These are phyloP conservation scores for Drosophila oshimai DNA, from an alignment of 1,140 invertebrate species.

Conservation along the genomic window DNA sequence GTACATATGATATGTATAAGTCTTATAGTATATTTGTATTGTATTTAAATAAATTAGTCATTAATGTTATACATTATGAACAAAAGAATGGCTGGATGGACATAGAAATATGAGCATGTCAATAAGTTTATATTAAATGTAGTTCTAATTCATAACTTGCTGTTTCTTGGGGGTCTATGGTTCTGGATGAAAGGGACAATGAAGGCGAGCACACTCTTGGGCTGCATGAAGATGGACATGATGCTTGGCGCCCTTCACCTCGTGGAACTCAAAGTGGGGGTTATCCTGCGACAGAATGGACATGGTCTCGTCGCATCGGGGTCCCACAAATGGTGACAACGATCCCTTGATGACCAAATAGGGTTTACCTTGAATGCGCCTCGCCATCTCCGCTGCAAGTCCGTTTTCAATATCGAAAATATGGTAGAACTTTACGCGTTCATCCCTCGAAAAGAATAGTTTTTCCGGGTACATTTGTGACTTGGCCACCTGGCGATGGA, in stretches of 20 bases:
- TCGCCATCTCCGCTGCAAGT: conserved; percentile 27
- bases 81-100: no score
- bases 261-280: conserved; percentile 85
- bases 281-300: conserved; percentile 83
- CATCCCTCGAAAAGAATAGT: conserved; percentile 85
- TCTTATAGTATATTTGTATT: no score
- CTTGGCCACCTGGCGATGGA: conserved; percentile 84
- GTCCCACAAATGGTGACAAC: conserved; percentile 12
- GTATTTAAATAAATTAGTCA: no score
- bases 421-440: conserved; percentile 82
- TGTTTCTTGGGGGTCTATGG: conserved; percentile 23
- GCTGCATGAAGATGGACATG: conserved; percentile 88
- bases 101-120: no score
- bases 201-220: conserved; percentile 83
- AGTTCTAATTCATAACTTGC: no score
- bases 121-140: no score
- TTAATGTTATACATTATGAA: no score
- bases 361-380: conserved; percentile 44
- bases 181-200: conserved; percentile 83
- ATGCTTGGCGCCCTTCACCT: conserved; percentile 85
- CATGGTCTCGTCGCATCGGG: conserved; percentile 77
- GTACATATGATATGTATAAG: no score
- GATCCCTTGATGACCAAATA: conserved; percentile 56
- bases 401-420: conserved; percentile 1
- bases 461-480: conserved; percentile 84